phyloP scores from a whole-genome alignment of 2,113 vertebrate genomes.

The Oryzias curvinotus region DNA sequence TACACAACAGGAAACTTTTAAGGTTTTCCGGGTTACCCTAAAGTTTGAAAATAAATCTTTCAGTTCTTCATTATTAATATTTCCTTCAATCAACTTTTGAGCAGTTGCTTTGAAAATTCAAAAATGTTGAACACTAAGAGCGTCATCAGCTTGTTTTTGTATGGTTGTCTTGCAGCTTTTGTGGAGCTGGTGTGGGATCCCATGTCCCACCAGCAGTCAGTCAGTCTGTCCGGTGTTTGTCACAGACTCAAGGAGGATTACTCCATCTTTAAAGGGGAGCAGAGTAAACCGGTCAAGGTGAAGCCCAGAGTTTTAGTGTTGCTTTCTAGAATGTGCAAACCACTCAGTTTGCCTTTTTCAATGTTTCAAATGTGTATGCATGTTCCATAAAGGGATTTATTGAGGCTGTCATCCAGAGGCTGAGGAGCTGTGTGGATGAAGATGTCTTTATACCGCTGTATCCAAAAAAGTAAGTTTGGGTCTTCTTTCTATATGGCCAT shows the following conservation, averaged over 20 bases:
- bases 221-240: constrained; percentile 80
- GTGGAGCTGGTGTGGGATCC: constrained; percentile 90
- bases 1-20: too few species aligned
- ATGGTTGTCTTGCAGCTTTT: constrained; percentile 71
- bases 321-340: not conserved
- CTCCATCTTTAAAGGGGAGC: constrained; percentile 73
- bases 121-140: not conserved
- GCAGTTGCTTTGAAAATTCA: not conserved
- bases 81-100: too few species aligned
- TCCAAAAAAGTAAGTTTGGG: constrained; percentile 71
- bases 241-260: constrained; percentile 78
- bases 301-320: not conserved
- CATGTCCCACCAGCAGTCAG: constrained; percentile 82
- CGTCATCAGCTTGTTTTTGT: not conserved
- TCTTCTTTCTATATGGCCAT: too few species aligned
- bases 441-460: constrained; percentile 93
- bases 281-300: constrained; percentile 84
- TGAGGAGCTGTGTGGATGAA: constrained; percentile 87
- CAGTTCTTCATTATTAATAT: too few species aligned
- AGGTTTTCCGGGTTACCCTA: not conserved
- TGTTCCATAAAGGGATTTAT: constrained; percentile 78
- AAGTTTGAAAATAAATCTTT: not conserved
- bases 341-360: not conserved
- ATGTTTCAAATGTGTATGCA: not conserved
- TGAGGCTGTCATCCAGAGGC: constrained; percentile 73